Base-by-base conservation (phyloP, 2,797 vertebrate genomes). In the Naso thynnoides region DNA sequence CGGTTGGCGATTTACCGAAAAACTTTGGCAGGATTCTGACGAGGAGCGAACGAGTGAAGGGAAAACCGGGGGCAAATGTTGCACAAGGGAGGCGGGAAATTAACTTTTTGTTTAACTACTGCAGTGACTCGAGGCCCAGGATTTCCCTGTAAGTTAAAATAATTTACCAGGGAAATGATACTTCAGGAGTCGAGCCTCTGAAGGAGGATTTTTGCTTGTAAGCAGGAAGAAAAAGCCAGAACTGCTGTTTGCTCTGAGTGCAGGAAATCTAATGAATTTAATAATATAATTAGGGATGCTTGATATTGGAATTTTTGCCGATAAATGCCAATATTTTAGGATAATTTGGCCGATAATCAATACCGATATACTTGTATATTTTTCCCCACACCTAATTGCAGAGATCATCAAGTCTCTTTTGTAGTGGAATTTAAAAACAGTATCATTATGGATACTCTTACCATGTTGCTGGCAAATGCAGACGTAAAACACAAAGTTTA, bases 61-160 rank as follows among this genome's bases (percentile, higher is more conserved):
- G 19, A 44, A 62, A 5, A 41, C 19, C n/a, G 4, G 27, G 47
- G 52, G 45, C 33, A 58, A 71, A 58, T 29, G 39, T 60, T 77
- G 57, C 29, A 9, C 15, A 38, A 75, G 8, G 7, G 54, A 14
- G 36, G 8, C 63, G 63, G 78, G 64, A 79, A 82, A 60, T 64
- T 4, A 47, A 39, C 42, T 47, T n/a, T 7, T 59, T 24, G n/a
- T 68, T 8, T 44, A 9, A 72, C 44, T 13, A 48, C 49, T 59
- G 24, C 27, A 13, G 15, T 49, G 63, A 58, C 38, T 54, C 19
- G 11, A 75, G 24, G 42, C 33, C 39, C 31, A n/a, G 42, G 60
- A 19, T 38, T 10, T 72, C 57, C 41, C 18, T 18, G 10, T 9
- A 16, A 19, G 18, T 60, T 45, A 9, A n/a, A 29, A 0, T 47